phyloP scores from a whole-genome alignment of 2,113 vertebrate genomes.

The Anser cygnoides region DNA sequence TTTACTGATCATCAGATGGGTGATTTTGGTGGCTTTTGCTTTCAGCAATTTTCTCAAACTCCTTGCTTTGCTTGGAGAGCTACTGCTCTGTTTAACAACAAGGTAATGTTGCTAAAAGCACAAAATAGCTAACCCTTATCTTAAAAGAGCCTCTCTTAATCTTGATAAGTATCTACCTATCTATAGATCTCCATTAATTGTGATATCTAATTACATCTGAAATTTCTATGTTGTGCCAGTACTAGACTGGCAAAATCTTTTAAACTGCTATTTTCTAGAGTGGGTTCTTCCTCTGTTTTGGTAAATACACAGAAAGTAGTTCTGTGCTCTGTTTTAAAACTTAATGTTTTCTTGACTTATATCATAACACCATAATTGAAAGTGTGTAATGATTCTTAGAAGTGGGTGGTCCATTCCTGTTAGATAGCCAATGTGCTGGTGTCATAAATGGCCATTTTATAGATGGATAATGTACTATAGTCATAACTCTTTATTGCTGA shows the following conservation, averaged over 20 bases:
- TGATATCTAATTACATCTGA: neutral
- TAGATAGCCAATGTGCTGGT: slow-evolving; percentile 64
- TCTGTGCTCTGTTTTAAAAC: slow-evolving; percentile 36
- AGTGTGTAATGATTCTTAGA: slow-evolving; percentile 62
- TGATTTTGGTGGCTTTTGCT: neutral
- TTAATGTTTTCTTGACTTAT: slow-evolving; percentile 64
- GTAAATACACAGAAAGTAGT: slow-evolving; percentile 28
- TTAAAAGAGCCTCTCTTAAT: neutral
- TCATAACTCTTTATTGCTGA: slow-evolving; percentile 83
- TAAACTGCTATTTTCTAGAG: neutral
- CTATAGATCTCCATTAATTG: neutral
- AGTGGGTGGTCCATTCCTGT: slow-evolving; percentile 56
- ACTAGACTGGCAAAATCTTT: neutral
- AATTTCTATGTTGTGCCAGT: neutral
- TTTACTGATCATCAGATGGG: neutral
- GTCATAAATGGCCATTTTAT: slow-evolving; percentile 82
- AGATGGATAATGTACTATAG: slow-evolving; percentile 83
- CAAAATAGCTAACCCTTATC: neutral
- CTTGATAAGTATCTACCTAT: neutral
- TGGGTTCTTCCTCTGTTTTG: slow-evolving; percentile 18
- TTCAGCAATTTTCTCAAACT: neutral
- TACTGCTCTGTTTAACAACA: neutral
- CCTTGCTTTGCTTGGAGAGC: neutral
- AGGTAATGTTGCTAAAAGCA: neutral
- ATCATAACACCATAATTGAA: slow-evolving; percentile 62